phyloP scores from a whole-genome alignment of 2,113 vertebrate genomes.

The Eudorcas thomsonii region DNA sequence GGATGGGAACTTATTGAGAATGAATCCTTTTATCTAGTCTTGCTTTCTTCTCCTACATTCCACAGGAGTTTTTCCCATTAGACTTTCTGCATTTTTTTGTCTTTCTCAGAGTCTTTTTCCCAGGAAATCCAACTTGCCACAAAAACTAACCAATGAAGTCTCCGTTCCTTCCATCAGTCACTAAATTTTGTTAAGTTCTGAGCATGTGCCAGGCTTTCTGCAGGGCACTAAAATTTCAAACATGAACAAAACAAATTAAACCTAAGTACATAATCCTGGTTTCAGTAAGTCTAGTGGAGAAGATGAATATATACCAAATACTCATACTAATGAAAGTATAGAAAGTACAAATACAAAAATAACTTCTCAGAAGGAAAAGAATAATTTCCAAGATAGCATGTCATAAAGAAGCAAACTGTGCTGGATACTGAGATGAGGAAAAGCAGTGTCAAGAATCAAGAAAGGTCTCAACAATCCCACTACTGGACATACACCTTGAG shows the following conservation, averaged over 20 bases:
- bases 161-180: neutral
- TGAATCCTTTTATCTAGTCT: neutral
- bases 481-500: neutral
- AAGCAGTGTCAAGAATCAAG: neutral
- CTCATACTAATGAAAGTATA: neutral
- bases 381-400: neutral
- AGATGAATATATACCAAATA: neutral
- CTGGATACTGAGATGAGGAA: neutral
- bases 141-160: neutral
- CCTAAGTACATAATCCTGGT: neutral
- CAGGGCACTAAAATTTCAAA: neutral
- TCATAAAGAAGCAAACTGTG: neutral
- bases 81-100: neutral
- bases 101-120: neutral
- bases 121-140: neutral
- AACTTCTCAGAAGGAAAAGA: neutral
- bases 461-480: neutral
- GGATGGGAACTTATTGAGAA: neutral
- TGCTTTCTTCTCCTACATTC: neutral
- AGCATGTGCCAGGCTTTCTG: neutral
- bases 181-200: neutral
- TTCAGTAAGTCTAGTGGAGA: neutral
- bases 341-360: neutral
- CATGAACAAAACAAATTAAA: neutral
- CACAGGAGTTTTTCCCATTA: neutral